Evolutionary conservation across 2,797 vertebrate genomes (phyloP).

Genomic region (Morelia viridis): DNA sequence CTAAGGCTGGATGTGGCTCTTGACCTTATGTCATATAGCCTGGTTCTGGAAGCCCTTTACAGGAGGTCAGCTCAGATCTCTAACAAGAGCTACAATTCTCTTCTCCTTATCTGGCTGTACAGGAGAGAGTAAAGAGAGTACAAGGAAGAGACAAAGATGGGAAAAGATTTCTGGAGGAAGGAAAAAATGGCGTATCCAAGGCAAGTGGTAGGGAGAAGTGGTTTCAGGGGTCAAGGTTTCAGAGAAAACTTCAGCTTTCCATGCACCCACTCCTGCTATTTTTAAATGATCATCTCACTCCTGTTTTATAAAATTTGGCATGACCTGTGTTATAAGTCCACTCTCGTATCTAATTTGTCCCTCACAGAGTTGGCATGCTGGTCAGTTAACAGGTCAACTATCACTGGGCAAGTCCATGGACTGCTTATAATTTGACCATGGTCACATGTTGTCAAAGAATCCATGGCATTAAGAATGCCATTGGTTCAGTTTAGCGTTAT

Average conservation of each 20-base stretch:
- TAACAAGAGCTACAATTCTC: neutral
- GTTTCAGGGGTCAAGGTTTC: neutral
- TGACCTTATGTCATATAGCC: neutral
- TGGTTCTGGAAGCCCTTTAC: neutral
- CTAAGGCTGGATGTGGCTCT: neutral
- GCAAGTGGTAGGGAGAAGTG: neutral
- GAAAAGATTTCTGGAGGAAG: neutral
- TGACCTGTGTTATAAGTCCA: neutral
- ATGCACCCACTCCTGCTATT: neutral
- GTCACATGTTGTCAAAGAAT: neutral
- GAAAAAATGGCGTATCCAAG: neutral
- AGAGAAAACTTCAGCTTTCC: neutral
- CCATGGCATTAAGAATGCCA: neutral
- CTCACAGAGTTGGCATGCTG: neutral
- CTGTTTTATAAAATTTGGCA: neutral
- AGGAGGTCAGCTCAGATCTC: neutral
- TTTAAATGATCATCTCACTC: neutral
- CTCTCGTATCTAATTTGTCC: neutral
- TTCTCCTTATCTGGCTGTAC: neutral
- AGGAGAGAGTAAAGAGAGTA: neutral
- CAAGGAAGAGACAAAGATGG: neutral
- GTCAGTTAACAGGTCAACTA: neutral
- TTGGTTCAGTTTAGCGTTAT: neutral
- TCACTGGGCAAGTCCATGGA: neutral
- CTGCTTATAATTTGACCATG: neutral